Evolutionary conservation across 2,888 invertebrate species (phyloP).

Genomic region (Tiliacea aurago): DNA sequence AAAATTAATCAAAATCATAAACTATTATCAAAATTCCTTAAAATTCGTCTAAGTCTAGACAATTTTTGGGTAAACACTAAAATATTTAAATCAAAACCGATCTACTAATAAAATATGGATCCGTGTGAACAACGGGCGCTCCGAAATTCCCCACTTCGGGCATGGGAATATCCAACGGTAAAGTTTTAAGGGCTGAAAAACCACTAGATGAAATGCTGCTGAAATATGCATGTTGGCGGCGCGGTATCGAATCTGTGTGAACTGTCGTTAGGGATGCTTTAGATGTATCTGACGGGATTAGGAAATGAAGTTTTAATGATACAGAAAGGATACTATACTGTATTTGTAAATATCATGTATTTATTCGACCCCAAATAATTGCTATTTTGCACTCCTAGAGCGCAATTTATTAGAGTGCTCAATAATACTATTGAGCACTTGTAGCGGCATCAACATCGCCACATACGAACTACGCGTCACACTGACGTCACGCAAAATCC

Average conservation of each 20-base stretch:
- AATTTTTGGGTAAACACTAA: conserved; percentile 27
- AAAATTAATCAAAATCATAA: too few species aligned
- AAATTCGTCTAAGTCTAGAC: neutral
- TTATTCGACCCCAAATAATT: too few species aligned
- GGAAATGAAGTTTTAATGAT: conserved; percentile 27
- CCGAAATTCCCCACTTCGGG: conserved; percentile 39
- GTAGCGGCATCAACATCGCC: too few species aligned
- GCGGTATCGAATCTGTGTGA: conserved; percentile 40
- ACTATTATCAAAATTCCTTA: neutral
- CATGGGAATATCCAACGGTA: conserved; percentile 51
- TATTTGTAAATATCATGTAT: neutral
- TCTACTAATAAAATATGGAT: conserved; percentile 60
- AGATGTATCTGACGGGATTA: conserved; percentile 12
- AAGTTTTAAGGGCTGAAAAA: conserved; percentile 57
- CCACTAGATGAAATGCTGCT: conserved; percentile 53
- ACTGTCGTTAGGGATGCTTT: conserved; percentile 39
- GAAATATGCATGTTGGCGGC: conserved; percentile 49
- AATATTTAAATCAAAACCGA: conserved; percentile 50
- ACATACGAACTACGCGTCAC: too few species aligned
- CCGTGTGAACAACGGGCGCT: conserved; percentile 47
- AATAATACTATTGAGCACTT: too few species aligned
- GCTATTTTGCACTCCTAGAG: too few species aligned
- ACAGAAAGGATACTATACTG: conserved; percentile 1
- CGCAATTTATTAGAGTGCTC: too few species aligned
- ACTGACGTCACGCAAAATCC: too few species aligned